phyloP scores from a whole-genome alignment of 2,797 vertebrate species.

The Scolopax bukidnonensis region DNA sequence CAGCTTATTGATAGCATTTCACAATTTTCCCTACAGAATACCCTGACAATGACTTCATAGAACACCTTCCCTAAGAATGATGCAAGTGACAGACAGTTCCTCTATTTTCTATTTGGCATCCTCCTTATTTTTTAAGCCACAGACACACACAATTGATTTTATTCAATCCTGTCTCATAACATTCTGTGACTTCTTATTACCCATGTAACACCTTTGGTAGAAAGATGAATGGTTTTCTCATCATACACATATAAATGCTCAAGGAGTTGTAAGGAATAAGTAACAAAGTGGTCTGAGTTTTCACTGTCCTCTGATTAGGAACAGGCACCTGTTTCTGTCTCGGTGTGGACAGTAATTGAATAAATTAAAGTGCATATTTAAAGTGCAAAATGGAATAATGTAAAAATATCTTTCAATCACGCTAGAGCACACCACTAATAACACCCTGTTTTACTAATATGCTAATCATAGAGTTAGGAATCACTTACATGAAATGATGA shows the following conservation, averaged over 20 bases:
- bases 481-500: neutral
- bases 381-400: neutral
- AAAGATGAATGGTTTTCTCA: neutral
- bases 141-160: neutral
- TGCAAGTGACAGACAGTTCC: neutral
- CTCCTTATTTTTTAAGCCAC: neutral
- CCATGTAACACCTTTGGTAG: neutral
- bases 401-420: neutral
- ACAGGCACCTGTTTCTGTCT: neutral
- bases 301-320: neutral
- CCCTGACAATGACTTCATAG: neutral
- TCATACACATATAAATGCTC: neutral
- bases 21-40: neutral
- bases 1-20: neutral
- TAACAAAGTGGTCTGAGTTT: neutral
- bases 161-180: neutral
- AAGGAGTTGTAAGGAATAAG: neutral
- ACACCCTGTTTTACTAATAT: neutral
- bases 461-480: neutral
- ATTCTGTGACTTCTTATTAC: neutral
- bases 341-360: neutral
- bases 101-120: neutral
- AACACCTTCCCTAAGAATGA: neutral
- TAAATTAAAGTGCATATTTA: neutral
- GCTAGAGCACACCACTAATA: neutral